Base-by-base conservation (phyloP, 2,113 vertebrate genomes). In the Riparia riparia region DNA sequence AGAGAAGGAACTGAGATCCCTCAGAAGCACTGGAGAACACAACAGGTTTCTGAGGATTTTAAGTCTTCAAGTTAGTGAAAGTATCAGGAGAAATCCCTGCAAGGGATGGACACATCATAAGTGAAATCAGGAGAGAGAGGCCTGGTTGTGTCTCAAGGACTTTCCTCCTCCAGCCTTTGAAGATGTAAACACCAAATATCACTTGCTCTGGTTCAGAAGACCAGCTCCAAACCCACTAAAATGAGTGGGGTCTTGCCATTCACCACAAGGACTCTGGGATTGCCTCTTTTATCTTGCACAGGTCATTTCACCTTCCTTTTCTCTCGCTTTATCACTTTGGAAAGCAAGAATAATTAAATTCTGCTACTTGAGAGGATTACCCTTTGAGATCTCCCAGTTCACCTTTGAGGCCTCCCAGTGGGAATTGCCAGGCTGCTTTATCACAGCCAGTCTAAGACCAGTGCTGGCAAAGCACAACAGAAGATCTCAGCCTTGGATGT, bases 151-250 rank as follows among this genome's bases (percentile, higher is more conserved):
- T 9, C 64, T 91, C 60, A 54, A 82, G 51, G 60, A 16, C 34
- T 84, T 74, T 47, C 28, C 24, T 56, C 44, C 14, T 20, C 22
- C 65, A 82, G 53, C 34, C 44, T 65, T 37, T 49, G 14, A 45
- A 31, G 53, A 61, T 4, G 6, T 0, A 41, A 3, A 26, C 49
- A 51, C 24, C 0, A 1, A 41, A 31, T 11, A 4, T 21, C n/a
- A 11, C 6, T 18, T 19, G 5, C 21, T 26, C 26, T 1, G 1
- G 18, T 5, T 26, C 42, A 41, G 22, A 51, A 53, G 14, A 41
- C 0, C 26, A 25, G 20, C 25, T 80, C 19, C 66, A 73, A 69
- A 88, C 2, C n/a, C 57, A 41, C 45, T 6, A 3, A 29, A 34
- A 14, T 14, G 3, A 61, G 47, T 4, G 5, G 19, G 22, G 42